Evolutionary conservation across 2,888 invertebrate genomes (phyloP).

Genomic region (Drosophila pegasa): DNA sequence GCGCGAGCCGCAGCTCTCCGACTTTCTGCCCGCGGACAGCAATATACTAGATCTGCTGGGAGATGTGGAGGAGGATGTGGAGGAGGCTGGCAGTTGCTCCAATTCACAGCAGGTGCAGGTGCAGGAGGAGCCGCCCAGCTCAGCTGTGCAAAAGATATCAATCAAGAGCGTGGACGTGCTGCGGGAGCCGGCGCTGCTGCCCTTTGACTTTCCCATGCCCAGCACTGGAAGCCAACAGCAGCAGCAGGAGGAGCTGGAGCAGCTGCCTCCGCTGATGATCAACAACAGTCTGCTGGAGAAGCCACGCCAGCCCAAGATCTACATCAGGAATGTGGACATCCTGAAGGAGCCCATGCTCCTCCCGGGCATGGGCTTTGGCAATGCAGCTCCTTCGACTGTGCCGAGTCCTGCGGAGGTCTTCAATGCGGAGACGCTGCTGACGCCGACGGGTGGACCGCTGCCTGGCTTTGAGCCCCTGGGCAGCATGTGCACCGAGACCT

Average conservation of each 20-base stretch:
- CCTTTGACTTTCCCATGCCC: constrained; percentile 73
- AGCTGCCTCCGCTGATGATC: constrained; percentile 27
- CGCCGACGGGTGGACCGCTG: constrained; percentile 52
- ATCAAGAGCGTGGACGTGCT: constrained; percentile 84
- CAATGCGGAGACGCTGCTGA: constrained; percentile 50
- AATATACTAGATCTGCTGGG: constrained; percentile 58
- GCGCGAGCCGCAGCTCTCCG: constrained; percentile 71
- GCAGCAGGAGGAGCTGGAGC: constrained; percentile 10
- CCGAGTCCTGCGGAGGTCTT: constrained; percentile 37
- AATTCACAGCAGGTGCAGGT: neutral
- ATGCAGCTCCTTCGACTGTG: constrained; percentile 14
- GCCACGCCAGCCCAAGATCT: constrained; percentile 83
- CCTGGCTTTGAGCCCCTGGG: constrained; percentile 59
- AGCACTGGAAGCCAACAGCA: constrained; percentile 21
- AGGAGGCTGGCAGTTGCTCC: constrained; percentile 6
- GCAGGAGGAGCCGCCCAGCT: neutral
- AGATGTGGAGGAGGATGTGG: constrained; percentile 40
- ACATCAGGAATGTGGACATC: constrained; percentile 84
- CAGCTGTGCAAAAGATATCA: constrained; percentile 82
- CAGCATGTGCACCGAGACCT: constrained; percentile 60
- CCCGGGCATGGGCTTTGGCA: constrained; percentile 60
- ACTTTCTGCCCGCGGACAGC: constrained; percentile 48
- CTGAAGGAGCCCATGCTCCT: constrained; percentile 82
- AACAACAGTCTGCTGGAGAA: constrained; percentile 54
- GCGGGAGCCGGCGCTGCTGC: constrained; percentile 79